phyloP scores from a whole-genome alignment of 2,888 invertebrate species.

The Apomyelois bistriatella region DNA sequence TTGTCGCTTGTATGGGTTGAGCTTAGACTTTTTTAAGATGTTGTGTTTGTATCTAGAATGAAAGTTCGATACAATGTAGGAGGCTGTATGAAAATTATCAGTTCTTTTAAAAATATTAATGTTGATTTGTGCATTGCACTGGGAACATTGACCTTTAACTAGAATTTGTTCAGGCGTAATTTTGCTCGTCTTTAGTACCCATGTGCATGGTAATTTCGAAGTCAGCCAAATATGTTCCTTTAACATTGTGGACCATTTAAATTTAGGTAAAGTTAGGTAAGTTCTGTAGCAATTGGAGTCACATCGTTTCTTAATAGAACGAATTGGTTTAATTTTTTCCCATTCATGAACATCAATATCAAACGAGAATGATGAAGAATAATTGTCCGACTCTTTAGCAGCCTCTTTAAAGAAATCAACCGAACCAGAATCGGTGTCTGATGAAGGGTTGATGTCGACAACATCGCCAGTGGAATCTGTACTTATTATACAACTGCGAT shows the following conservation, averaged over 20 bases:
- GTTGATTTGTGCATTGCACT: background rate
- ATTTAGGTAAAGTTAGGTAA: background rate
- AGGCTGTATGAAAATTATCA: background rate
- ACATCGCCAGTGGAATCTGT: constrained; percentile 4
- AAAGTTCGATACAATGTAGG: background rate
- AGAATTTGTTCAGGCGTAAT: background rate
- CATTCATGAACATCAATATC: background rate
- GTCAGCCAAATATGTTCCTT: background rate
- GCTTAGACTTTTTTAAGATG: background rate
- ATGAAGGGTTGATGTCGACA: background rate
- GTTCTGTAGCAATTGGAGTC: background rate
- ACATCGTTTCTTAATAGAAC: background rate
- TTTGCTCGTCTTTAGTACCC: background rate
- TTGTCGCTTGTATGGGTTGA: background rate
- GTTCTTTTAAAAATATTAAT: background rate
- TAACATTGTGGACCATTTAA: background rate
- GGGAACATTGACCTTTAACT: background rate
- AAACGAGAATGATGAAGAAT: background rate
- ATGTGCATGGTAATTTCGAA: background rate
- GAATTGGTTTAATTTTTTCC: background rate
- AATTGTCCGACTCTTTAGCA: background rate
- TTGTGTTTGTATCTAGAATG: background rate
- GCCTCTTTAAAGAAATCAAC: too few relatives aligned
- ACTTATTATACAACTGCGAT: background rate
- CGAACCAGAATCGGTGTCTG: background rate